These are phyloP conservation scores for Opisthocomus hoazin DNA, from an alignment of 2,113 vertebrate species.

Conservation along the genomic window DNA sequence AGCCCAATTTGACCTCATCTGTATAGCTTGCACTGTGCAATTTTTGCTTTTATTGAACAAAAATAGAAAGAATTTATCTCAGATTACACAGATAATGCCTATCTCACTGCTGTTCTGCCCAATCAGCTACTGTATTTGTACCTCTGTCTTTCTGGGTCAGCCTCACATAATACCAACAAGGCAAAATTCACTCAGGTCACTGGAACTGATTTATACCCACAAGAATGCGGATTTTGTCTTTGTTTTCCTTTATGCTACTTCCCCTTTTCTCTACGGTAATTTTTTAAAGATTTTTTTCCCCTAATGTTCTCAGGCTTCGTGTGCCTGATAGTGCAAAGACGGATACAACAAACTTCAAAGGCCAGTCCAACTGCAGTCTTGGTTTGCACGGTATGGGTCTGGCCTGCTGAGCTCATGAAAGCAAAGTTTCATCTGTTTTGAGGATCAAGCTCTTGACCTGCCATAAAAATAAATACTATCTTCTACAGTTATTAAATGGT, in stretches of 20 bases:
- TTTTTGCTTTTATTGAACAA: neutral
- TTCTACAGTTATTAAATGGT: slow-evolving; percentile 28
- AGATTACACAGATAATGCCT: neutral
- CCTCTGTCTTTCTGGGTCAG: neutral
- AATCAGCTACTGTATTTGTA: neutral
- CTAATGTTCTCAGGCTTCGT: neutral
- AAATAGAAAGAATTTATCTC: neutral
- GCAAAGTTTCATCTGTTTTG: slow-evolving; percentile 40
- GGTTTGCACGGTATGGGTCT: neutral
- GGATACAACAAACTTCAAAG: slow-evolving; percentile 31
- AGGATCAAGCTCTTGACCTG: slow-evolving; percentile 15
- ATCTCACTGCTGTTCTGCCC: neutral
- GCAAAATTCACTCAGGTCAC: neutral
- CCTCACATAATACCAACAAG: neutral
- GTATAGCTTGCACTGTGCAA: neutral
- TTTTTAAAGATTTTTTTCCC: neutral
- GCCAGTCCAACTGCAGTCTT: neutral
- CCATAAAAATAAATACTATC: slow-evolving; percentile 45
- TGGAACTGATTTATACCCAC: neutral
- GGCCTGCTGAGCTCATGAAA: slow-evolving; percentile 46
- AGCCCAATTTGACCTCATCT: neutral
- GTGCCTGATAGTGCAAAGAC: neutral
- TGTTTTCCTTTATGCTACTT: neutral
- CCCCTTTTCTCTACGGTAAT: neutral
- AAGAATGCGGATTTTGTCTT: slow-evolving; percentile 9